phyloP scores from a whole-genome alignment of 2,888 invertebrate species.

The Sinopyrophorus schimmeli region DNA sequence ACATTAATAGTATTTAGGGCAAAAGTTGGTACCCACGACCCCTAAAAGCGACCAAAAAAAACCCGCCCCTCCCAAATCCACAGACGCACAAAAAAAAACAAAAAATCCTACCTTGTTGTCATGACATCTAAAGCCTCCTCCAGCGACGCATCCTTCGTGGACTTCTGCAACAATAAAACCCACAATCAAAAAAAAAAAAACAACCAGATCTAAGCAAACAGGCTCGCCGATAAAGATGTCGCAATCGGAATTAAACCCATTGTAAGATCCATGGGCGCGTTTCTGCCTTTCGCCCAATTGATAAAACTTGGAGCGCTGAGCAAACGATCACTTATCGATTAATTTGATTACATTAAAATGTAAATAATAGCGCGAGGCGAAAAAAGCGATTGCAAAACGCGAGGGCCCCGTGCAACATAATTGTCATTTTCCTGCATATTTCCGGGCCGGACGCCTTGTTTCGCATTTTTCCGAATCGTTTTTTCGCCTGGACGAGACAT shows the following conservation, averaged over 20 bases:
- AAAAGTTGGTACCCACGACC: no score
- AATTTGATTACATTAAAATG: constrained; percentile 26
- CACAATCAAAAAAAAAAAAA: no score
- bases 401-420: no score
- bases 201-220: no score
- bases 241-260: no score
- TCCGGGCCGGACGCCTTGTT: constrained; percentile 48
- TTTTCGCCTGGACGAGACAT: constrained; percentile 49
- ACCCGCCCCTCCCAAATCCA: no score
- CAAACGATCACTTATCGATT: constrained; percentile 21
- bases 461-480: constrained; percentile 47
- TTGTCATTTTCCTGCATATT: constrained; percentile 54
- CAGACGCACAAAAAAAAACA: constrained; percentile 18
- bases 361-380: constrained; percentile 20
- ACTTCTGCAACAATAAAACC: constrained; percentile 47
- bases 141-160: constrained; percentile 35
- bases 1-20: no score
- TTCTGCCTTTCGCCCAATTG: constrained; percentile 17
- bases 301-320: constrained; percentile 27
- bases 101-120: constrained; percentile 47
- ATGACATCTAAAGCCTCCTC: constrained; percentile 44
- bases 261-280: constrained; percentile 23
- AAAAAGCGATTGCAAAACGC: no score
- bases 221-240: no score
- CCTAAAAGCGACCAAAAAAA: no score